Conservation (phyloP, 2,113 vertebrate genomes). For the Accipiter cooperii region DNA sequence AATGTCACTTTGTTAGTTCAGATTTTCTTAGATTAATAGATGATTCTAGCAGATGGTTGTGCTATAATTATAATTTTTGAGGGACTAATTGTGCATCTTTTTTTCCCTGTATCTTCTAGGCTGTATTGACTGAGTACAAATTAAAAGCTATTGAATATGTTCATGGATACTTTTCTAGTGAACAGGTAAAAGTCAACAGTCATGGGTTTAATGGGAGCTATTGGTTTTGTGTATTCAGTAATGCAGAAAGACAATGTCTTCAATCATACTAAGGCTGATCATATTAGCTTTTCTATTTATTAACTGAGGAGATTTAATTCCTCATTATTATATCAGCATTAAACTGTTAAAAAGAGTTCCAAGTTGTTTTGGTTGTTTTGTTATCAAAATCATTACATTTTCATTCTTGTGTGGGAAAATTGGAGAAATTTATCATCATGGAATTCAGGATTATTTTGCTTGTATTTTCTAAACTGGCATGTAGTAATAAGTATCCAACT, state of each 20-base stretch:
- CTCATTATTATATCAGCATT: background rate
- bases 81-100: background rate
- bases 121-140: constrained; percentile 94
- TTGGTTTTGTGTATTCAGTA: background rate
- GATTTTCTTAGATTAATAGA: background rate
- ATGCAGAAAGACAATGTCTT: background rate
- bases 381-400: background rate
- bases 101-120: constrained; percentile 71
- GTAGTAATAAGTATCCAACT: background rate
- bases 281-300: background rate
- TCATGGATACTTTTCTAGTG: constrained; percentile 97
- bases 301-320: background rate
- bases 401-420: background rate
- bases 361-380: background rate
- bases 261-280: background rate
- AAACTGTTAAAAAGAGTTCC: background rate
- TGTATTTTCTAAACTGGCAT: background rate
- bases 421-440: background rate
- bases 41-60: background rate
- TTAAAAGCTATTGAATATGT: constrained; percentile 96
- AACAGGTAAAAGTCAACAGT: constrained; percentile 81
- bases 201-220: background rate
- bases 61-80: background rate
- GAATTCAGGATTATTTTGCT: background rate
- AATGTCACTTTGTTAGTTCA: background rate